A percentile compares a stretch with the other conserved stretches of the same genome.
phyloP scores from a whole-genome alignment of 2,888 invertebrate species.

The Eledona agricola region DNA sequence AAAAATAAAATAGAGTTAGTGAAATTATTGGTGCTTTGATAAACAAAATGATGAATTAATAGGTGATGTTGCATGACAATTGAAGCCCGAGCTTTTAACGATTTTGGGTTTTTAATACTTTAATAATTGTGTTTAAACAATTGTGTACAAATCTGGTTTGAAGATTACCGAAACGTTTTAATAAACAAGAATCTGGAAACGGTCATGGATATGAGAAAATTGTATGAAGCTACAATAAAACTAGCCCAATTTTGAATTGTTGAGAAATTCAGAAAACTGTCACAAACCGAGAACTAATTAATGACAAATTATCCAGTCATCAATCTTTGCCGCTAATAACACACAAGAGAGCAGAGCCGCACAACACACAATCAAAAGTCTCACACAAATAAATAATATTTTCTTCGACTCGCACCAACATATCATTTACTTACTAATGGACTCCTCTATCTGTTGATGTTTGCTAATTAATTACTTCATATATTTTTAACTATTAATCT shows the following conservation, averaged over 20 bases:
- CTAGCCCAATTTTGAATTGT: background rate
- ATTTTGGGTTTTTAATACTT: no score
- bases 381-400: conserved; percentile 3
- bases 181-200: no score
- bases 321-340: conserved; percentile 4
- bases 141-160: no score
- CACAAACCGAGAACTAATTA: conserved; percentile 3
- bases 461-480: conserved; percentile 23
- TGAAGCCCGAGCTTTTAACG: no score
- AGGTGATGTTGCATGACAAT: no score
- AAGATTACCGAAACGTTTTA: no score
- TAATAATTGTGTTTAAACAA: no score
- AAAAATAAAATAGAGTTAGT: no score
- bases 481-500: conserved; percentile 25
- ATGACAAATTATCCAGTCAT: conserved; percentile 3
- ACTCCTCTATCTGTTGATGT: conserved; percentile 10
- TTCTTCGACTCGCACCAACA: conserved; percentile 10
- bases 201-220: no score
- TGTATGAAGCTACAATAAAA: no score
- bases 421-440: conserved; percentile 29
- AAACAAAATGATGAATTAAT: no score
- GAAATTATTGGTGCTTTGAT: no score
- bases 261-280: conserved; percentile 6
- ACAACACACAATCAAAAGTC: conserved; percentile 8
- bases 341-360: background rate